Base-by-base conservation (phyloP, 2,888 invertebrate species). In the Drosophila dives region DNA sequence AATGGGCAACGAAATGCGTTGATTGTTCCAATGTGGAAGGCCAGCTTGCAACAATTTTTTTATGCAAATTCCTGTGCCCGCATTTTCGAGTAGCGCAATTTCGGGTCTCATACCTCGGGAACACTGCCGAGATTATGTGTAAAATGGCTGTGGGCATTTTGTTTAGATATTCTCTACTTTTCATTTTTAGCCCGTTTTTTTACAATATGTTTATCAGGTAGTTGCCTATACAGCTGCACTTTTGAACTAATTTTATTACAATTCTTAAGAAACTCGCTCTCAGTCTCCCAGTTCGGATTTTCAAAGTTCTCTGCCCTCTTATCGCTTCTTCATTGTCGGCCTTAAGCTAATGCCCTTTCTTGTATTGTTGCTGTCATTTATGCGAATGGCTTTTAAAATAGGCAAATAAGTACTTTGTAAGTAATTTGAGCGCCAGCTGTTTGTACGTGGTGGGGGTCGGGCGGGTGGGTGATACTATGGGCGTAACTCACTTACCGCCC, bases 401-500 rank as follows among this genome's bases (percentile, higher is more conserved):
- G 85, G 89, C 85, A 84, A 89, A 81, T 85, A 85, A 89, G 87
- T 89, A 87, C 85, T 89, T 85, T 84, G 89, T 85, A 86, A 85
- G 89, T 89, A 85, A 89, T 84, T 77, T 67, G 78, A 76, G 50
- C 56, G 75, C 59, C 83, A 75, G 75, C 67, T 83, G 77, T 33
- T 54, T 23, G 50, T 36, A 49, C 29, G 45, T 6, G 23, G 8
- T 7, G 42, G 50, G 42, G 36, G 40, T 45, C 45, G 20, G 12
- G 0, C 15, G 23, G n/a, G 12, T 2, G 6, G 4, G 2, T 15
- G 23, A 15, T 11, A 8, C 15, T 17, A 17, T 15, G 45, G 77
- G 58, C 50, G 55, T 48, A 36, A 53, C 67, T 45, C 26, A 54
- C 56, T 68, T 72, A 49, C 70, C 60, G 58, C 72, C 72, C 81